Conservation (phyloP, 1,140 invertebrate genomes). For the Prorops nasuta region DNA sequence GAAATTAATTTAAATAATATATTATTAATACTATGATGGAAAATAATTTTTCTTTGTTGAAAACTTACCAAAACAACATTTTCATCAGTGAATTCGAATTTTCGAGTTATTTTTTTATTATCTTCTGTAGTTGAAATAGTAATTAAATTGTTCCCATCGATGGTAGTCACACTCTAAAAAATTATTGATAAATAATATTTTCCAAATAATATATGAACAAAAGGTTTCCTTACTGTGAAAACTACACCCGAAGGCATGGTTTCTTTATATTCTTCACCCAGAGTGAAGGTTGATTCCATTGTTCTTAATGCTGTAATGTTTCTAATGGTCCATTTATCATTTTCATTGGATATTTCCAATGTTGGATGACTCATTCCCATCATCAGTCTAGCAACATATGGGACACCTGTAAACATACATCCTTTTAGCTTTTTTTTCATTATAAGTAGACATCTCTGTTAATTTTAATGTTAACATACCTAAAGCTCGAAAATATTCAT, state of each 20-base stretch:
- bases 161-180: constrained; percentile 56
- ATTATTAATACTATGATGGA: not conserved
- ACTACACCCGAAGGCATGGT: constrained; percentile 41
- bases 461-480: constrained; percentile 48
- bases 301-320: constrained; percentile 53
- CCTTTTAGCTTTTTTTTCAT: not conserved
- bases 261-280: constrained; percentile 46
- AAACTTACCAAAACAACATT: constrained; percentile 60
- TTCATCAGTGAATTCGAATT: constrained; percentile 60
- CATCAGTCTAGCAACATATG: constrained; percentile 64
- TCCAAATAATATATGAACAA: not conserved
- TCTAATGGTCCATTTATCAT: constrained; percentile 61
- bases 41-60: constrained; percentile 1
- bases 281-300: constrained; percentile 34
- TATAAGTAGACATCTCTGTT: constrained; percentile 10
- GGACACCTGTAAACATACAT: constrained; percentile 40
- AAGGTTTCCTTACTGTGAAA: constrained; percentile 37
- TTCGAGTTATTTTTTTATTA: constrained; percentile 54
- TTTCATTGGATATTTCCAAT: constrained; percentile 59
- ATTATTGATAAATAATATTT: not conserved
- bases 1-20: constrained; percentile 25
- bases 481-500: constrained; percentile 63
- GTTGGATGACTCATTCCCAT: constrained; percentile 61
- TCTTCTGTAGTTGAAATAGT: constrained; percentile 57
- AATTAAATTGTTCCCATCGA: constrained; percentile 56